A percentile compares a stretch with the other conserved stretches of the same genome.
Conservation (phyloP, 2,113 vertebrate species). For the Himantopus leucocephalus region DNA sequence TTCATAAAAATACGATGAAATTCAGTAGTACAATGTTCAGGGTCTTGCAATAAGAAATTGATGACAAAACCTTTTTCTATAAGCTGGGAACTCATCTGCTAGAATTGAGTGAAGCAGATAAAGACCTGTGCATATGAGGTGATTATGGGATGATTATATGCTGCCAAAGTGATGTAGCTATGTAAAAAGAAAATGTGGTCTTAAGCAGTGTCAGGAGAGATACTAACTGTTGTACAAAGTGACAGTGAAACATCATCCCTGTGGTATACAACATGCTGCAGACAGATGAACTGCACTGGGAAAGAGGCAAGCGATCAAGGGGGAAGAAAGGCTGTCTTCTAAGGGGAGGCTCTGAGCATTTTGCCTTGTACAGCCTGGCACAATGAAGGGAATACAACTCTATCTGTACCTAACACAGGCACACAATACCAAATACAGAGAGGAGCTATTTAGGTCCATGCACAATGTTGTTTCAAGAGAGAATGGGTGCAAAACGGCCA, state of each 20-base stretch:
- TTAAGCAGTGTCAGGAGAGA: neutral
- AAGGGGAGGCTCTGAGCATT: neutral
- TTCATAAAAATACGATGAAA: neutral
- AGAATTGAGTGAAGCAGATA: neutral
- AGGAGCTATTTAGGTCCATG: neutral
- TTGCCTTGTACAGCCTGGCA: neutral
- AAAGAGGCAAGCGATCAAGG: neutral
- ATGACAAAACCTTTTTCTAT: neutral
- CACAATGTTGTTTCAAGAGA: neutral
- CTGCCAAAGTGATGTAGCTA: neutral
- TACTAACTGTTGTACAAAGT: neutral
- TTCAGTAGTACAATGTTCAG: neutral
- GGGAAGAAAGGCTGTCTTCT: neutral
- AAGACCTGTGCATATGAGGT: neutral
- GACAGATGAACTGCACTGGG: neutral
- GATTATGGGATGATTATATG: conserved; percentile 27
- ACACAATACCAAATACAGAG: accelerated
- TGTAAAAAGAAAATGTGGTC: conserved; percentile 4
- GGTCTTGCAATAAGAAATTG: neutral
- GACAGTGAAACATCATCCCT: neutral
- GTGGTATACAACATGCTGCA: neutral
- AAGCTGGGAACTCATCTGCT: neutral
- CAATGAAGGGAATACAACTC: accelerated
- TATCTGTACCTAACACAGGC: accelerated
- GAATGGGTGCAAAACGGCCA: neutral